phyloP scores from a whole-genome alignment of 2,113 vertebrate genomes.

The Numida meleagris region DNA sequence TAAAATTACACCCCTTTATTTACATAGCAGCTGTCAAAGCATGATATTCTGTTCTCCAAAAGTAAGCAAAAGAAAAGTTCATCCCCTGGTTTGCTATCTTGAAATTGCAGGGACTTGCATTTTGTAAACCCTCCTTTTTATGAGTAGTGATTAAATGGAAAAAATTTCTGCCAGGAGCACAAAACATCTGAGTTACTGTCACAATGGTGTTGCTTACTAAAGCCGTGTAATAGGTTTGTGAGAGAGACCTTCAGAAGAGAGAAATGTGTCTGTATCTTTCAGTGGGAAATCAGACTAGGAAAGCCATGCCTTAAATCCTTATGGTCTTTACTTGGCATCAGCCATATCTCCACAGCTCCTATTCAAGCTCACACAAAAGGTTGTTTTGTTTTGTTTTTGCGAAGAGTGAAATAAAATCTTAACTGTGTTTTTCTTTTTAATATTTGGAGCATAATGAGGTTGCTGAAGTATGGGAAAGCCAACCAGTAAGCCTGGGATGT shows the following conservation, averaged over 20 bases:
- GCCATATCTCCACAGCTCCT: conserved; percentile 3
- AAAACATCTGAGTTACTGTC: conserved; percentile 2
- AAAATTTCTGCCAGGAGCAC: neutral
- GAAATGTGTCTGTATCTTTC: neutral
- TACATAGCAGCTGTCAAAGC: conserved; percentile 46
- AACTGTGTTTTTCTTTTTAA: conserved; percentile 51
- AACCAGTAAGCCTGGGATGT: conserved; percentile 35
- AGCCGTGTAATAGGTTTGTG: neutral
- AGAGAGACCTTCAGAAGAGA: conserved; percentile 1
- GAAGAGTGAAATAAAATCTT: conserved; percentile 47
- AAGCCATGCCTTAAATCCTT: conserved; percentile 18
- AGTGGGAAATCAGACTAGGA: neutral
- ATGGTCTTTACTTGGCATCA: neutral
- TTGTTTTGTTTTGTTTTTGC: conserved; percentile 43
- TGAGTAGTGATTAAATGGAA: conserved; percentile 38
- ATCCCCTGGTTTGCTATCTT: conserved; percentile 12
- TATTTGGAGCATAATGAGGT: conserved; percentile 50
- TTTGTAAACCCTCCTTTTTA: conserved; percentile 24
- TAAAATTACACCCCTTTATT: conserved; percentile 61
- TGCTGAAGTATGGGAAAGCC: conserved; percentile 42
- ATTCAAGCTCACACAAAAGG: neutral
- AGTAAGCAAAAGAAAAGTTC: conserved; percentile 10
- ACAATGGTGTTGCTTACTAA: neutral
- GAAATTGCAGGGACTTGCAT: neutral
- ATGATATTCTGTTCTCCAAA: conserved; percentile 3